phyloP scores from a whole-genome alignment of 2,888 invertebrate genomes.

The Lycaena phlaeas region DNA sequence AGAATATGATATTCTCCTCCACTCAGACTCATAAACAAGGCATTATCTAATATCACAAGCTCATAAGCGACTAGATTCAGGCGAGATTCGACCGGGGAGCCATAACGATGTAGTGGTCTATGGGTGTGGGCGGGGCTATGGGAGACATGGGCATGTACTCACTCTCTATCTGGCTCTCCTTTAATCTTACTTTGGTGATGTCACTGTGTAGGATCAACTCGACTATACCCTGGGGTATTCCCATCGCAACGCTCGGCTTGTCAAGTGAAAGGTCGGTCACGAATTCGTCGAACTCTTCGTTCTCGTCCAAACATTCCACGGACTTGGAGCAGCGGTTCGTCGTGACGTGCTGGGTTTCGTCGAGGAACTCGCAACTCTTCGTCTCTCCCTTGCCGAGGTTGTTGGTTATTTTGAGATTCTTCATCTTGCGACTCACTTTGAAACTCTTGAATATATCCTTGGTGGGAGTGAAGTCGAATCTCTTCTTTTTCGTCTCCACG shows the following conservation, averaged over 20 bases:
- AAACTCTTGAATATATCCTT: conserved; percentile 63
- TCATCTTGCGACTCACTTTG: conserved; percentile 54
- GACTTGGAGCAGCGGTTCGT: conserved; percentile 51
- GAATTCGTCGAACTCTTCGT: conserved; percentile 34
- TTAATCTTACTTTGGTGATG: conserved; percentile 35
- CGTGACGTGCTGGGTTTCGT: conserved; percentile 41
- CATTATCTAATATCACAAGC: conserved; percentile 20
- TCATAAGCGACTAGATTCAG: conserved; percentile 29
- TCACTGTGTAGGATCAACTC: conserved; percentile 44
- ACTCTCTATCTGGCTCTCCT: conserved; percentile 34
- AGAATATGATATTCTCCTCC: neutral
- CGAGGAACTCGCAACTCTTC: conserved; percentile 62
- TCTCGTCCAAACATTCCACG: conserved; percentile 49
- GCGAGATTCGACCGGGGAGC: conserved; percentile 52
- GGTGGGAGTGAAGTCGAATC: conserved; percentile 63
- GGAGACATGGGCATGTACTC: conserved; percentile 64
- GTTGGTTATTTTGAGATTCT: conserved; percentile 44
- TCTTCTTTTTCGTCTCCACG: conserved; percentile 59
- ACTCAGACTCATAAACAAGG: neutral
- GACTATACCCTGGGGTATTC: conserved; percentile 52
- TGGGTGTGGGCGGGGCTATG: conserved; percentile 38
- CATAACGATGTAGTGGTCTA: conserved; percentile 60
- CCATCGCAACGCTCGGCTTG: conserved; percentile 39
- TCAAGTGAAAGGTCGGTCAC: conserved; percentile 40
- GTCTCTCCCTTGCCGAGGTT: conserved; percentile 46